These are phyloP conservation scores for Fringilla coelebs DNA, from an alignment of 2,797 vertebrate species.

Conservation along the genomic window DNA sequence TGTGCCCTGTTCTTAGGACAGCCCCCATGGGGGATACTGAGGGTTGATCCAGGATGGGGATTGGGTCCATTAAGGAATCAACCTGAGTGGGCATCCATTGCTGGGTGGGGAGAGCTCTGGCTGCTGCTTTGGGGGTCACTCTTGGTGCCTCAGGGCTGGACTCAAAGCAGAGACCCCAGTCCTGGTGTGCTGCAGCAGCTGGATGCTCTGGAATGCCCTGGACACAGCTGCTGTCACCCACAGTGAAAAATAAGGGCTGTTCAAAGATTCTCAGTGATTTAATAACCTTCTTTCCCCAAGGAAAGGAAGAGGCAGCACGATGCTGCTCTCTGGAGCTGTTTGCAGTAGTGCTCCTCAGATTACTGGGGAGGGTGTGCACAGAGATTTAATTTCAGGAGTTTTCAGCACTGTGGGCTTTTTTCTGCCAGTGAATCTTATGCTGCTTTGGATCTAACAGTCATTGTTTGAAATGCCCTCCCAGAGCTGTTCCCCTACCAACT, in stretches of 20 bases:
- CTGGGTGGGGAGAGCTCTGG: neutral
- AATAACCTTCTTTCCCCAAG: neutral
- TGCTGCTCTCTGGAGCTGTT: neutral
- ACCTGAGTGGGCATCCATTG: fast-evolving
- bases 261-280: neutral
- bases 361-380: neutral
- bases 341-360: neutral
- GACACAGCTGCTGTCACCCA: neutral
- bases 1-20: neutral
- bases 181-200: neutral
- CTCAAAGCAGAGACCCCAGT: neutral
- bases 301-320: neutral
- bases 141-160: neutral
- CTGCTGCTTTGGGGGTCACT: neutral
- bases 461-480: neutral
- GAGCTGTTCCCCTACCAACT: neutral
- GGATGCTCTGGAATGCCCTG: neutral
- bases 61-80: neutral
- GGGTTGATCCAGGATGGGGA: neutral
- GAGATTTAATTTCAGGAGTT: conserved; percentile 1
- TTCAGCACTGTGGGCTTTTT: neutral
- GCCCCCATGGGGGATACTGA: neutral
- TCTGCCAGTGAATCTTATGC: neutral
- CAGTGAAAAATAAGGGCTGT: neutral
- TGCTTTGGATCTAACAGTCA: neutral